Conservation (phyloP, 2,888 invertebrate species). For the Cataglyphis albicans region DNA sequence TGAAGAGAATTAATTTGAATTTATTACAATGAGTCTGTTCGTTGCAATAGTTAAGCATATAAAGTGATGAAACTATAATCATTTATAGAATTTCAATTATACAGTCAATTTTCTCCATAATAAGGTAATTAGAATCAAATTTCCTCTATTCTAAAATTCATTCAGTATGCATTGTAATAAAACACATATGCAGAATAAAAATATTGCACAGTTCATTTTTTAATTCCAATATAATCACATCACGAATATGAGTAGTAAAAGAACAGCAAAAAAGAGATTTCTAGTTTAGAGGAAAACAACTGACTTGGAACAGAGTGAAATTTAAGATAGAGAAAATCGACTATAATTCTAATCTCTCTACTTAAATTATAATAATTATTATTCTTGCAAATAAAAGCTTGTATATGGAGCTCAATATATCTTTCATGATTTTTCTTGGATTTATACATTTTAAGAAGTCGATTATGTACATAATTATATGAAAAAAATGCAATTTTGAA, state of each 20-base stretch:
- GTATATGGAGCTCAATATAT: background rate
- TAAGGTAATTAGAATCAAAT: background rate
- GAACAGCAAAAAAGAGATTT: background rate
- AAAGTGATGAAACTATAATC: background rate
- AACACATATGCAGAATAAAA: background rate
- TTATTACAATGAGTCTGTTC: background rate
- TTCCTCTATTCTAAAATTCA: background rate
- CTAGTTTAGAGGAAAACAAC: background rate
- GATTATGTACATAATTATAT: background rate
- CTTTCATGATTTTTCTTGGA: background rate
- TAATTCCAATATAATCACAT: background rate
- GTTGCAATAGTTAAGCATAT: background rate
- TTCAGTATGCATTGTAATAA: background rate
- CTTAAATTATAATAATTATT: slow-evolving; percentile 11
- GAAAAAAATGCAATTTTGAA: background rate
- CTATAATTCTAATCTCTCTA: background rate
- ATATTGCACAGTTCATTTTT: background rate
- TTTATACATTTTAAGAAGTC: background rate
- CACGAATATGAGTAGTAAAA: background rate
- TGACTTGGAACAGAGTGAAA: background rate
- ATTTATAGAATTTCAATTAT: background rate
- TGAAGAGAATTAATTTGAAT: background rate
- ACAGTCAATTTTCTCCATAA: background rate
- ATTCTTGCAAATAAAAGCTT: background rate
- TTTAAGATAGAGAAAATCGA: background rate